Evolutionary conservation across 2,888 invertebrate genomes (phyloP).

Genomic region (Glyphotaelius pellucidus): DNA sequence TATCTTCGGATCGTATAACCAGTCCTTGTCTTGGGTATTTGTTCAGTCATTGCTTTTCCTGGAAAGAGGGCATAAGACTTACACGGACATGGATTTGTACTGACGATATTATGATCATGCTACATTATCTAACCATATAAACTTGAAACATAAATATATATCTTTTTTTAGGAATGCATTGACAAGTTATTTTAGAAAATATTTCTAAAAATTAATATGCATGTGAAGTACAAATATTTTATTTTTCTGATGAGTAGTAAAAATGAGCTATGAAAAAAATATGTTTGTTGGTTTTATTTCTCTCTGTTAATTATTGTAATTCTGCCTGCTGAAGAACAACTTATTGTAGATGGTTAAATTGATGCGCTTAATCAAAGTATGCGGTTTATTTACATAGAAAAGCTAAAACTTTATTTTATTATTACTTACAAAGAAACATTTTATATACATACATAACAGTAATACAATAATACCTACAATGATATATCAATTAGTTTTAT

Average conservation of each 20-base stretch:
- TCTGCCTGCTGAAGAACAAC: background rate
- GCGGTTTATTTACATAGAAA: background rate
- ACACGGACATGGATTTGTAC: background rate
- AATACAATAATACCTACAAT: background rate
- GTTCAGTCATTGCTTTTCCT: background rate
- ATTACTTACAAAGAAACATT: background rate
- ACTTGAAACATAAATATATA: background rate
- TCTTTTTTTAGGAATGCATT: background rate
- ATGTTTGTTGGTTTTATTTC: background rate
- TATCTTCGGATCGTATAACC: no score
- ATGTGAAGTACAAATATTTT: conserved; percentile 2
- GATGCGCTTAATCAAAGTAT: no score
- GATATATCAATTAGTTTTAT: background rate
- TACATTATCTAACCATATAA: background rate
- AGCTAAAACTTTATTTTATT: background rate
- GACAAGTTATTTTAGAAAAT: background rate
- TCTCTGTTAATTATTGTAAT: no score
- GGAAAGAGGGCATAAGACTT: background rate
- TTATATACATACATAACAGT: background rate
- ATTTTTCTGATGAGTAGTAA: background rate
- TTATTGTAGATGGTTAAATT: no score
- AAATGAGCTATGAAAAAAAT: background rate
- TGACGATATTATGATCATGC: background rate
- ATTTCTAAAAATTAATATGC: background rate
- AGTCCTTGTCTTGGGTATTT: no score